Conservation (phyloP, 2,888 invertebrate genomes). For the Dexiosoma caninum region DNA sequence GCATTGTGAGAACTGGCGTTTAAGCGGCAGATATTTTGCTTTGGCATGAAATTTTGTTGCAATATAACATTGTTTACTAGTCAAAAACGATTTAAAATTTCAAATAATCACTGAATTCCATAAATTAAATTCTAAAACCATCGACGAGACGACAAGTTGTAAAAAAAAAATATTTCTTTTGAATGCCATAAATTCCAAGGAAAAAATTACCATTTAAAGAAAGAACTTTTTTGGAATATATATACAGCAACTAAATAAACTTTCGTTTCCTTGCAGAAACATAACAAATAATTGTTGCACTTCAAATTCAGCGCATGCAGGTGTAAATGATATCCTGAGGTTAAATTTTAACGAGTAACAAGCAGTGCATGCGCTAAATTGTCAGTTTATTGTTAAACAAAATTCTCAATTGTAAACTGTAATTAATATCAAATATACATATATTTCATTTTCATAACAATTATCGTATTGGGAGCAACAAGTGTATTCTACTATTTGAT, state of each 20-base stretch:
- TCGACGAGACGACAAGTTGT: no score
- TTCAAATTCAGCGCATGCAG: slow-evolving; percentile 27
- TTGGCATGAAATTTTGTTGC: no score
- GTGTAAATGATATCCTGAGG: slow-evolving; percentile 55
- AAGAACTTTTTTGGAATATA: no score
- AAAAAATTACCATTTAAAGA: neutral
- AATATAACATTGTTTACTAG: no score
- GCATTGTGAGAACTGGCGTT: neutral
- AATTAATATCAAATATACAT: slow-evolving; percentile 50
- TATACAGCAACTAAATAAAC: neutral
- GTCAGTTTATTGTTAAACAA: slow-evolving; percentile 9
- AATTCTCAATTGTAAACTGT: slow-evolving; percentile 27
- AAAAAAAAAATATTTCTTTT: no score
- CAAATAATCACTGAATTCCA: neutral
- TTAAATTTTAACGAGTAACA: slow-evolving; percentile 36
- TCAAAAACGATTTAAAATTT: neutral
- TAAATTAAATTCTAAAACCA: no score
- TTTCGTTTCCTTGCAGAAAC: slow-evolving; percentile 41
- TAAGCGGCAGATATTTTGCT: neutral
- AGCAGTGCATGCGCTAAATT: slow-evolving; percentile 48
- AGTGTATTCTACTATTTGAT: neutral
- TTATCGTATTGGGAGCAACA: slow-evolving; percentile 28
- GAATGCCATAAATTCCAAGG: neutral
- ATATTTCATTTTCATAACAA: slow-evolving; percentile 45
- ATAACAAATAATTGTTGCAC: slow-evolving; percentile 40